These are phyloP conservation scores for Aurelia sp. DNA, from an alignment of 30 jellyfish, hydroid and myxozoan species.

Conservation along the genomic window DNA sequence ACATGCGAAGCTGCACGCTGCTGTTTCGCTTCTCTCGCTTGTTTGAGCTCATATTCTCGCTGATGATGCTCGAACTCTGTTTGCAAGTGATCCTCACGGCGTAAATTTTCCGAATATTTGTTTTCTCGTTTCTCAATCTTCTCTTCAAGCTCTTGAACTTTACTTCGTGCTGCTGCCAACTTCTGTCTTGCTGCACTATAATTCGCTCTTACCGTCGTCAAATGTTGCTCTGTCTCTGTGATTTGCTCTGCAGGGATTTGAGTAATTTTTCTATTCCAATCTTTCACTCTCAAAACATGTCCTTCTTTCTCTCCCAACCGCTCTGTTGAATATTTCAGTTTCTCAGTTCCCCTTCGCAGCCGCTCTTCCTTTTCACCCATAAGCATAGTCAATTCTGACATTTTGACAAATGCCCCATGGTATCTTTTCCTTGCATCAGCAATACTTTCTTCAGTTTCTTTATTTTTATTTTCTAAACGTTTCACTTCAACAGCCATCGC, in stretches of 20 bases:
- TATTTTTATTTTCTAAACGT: constrained; percentile 26
- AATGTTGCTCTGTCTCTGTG: constrained; percentile 8
- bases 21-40: constrained; percentile 44
- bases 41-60: constrained; percentile 35
- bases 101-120: constrained; percentile 10
- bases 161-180: constrained; percentile 40
- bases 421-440: constrained; percentile 8
- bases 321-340: constrained; percentile 1
- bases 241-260: constrained; percentile 50
- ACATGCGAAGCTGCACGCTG: constrained; percentile 13
- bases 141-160: constrained; percentile 19
- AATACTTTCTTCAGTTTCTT: neutral
- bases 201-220: constrained; percentile 14
- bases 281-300: constrained; percentile 16
- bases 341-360: constrained; percentile 40
- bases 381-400: constrained; percentile 57
- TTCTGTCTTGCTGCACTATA: constrained; percentile 25
- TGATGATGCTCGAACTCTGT: constrained; percentile 33
- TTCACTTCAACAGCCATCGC: constrained; percentile 40
- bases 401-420: constrained; percentile 49
- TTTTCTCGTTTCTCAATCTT: constrained; percentile 38
- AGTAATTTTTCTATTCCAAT: constrained; percentile 45
- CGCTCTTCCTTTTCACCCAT: constrained; percentile 57
- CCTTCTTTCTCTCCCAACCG: constrained; percentile 50
- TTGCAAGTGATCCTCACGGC: constrained; percentile 45